Percentiles rank a stretch among this genome's conserved stretches.
Evolutionary conservation across 2,888 invertebrate species (phyloP).

Genomic region (Agelastica alni): DNA sequence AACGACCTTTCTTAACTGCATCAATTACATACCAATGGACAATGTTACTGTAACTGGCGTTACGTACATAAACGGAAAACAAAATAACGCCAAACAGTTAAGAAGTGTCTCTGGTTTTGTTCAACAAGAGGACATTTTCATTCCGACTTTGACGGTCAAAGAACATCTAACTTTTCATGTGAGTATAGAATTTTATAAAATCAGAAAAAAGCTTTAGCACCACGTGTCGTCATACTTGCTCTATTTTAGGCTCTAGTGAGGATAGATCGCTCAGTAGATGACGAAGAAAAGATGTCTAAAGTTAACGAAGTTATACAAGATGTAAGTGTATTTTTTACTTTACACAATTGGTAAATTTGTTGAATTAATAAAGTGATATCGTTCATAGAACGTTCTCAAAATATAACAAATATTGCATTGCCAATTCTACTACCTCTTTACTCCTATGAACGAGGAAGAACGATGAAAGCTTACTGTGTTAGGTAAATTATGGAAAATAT

Average conservation of each 20-base stretch:
- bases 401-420: no score
- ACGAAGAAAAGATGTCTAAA: constrained; percentile 72
- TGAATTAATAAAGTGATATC: no score
- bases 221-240: no score
- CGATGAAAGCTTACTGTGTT: no score
- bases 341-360: neutral
- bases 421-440: no score
- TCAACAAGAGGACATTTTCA: constrained; percentile 92
- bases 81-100: constrained; percentile 71
- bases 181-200: no score
- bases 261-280: constrained; percentile 79
- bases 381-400: no score
- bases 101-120: constrained; percentile 87
- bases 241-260: constrained; percentile 78
- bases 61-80: constrained; percentile 74
- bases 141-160: constrained; percentile 84
- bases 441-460: no score
- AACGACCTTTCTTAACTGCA: constrained; percentile 87
- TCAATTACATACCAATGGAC: constrained; percentile 79
- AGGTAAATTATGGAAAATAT: no score
- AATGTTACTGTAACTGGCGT: constrained; percentile 68
- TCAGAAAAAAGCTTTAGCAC: no score
- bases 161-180: constrained; percentile 90
- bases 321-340: constrained; percentile 59
- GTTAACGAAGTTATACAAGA: constrained; percentile 88